phyloP scores from a whole-genome alignment of 1,140 invertebrate genomes.

The Micrasema minimum region DNA sequence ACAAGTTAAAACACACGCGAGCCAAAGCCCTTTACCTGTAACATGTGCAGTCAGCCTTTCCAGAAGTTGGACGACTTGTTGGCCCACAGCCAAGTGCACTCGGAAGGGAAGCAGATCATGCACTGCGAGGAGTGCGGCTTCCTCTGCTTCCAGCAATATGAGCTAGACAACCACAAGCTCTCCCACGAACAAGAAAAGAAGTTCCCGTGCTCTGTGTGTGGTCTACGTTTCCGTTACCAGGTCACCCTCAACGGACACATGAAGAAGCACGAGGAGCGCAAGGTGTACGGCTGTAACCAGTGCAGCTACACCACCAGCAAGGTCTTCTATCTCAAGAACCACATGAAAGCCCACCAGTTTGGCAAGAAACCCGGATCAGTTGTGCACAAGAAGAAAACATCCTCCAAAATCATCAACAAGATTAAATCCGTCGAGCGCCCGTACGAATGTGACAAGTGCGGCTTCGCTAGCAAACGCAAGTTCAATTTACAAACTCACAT shows the following conservation, averaged over 20 bases:
- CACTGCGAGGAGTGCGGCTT: conserved; percentile 36
- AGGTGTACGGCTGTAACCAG: conserved; percentile 32
- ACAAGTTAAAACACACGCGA: conserved; percentile 29
- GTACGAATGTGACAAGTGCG: conserved; percentile 60
- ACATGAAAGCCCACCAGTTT: conserved; percentile 58
- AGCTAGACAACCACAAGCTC: conserved; percentile 25
- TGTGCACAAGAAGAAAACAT: background rate
- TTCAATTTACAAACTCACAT: conserved; percentile 25
- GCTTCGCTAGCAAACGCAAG: conserved; percentile 25
- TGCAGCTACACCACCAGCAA: conserved; percentile 34
- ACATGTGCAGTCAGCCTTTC: conserved; percentile 14
- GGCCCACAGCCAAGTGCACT: conserved; percentile 19
- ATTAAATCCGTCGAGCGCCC: conserved; percentile 61
- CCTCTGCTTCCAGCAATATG: conserved; percentile 5
- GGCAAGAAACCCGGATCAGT: conserved; percentile 1
- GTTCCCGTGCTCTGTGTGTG: conserved; percentile 23
- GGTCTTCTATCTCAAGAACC: conserved; percentile 44
- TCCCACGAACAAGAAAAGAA: conserved; percentile 26
- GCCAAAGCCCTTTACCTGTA: conserved; percentile 30
- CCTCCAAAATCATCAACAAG: conserved; percentile 9
- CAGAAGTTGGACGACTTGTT: conserved; percentile 25
- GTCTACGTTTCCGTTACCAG: conserved; percentile 25
- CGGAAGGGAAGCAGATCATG: conserved; percentile 19
- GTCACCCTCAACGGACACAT: conserved; percentile 31
- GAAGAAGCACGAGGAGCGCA: conserved; percentile 32